Evolutionary conservation across 2,113 vertebrate genomes (phyloP).

Genomic region (Zingel zingel): DNA sequence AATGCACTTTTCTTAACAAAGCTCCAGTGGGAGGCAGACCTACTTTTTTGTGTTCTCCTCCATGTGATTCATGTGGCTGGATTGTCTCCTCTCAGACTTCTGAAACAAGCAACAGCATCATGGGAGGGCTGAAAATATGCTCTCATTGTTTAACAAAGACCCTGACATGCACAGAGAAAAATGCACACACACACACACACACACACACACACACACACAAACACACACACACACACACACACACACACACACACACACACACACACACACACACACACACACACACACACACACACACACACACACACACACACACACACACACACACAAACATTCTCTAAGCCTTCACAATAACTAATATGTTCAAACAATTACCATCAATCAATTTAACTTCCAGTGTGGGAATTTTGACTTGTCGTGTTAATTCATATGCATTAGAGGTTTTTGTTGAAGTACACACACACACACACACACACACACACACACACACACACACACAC

Average conservation of each 20-base stretch:
- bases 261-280: slow-evolving; percentile 48
- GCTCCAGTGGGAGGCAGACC: slow-evolving; percentile 73
- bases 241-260: slow-evolving; percentile 85
- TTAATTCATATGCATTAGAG: neutral
- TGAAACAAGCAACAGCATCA: slow-evolving; percentile 74
- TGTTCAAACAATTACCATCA: neutral
- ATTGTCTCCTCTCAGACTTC: slow-evolving; percentile 83
- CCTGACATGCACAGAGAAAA: neutral
- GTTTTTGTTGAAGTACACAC: neutral
- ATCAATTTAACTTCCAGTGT: neutral
- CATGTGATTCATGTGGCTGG: slow-evolving; percentile 82
- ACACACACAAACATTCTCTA: slow-evolving; percentile 73
- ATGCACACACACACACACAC: slow-evolving; percentile 77
- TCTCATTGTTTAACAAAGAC: slow-evolving; percentile 19
- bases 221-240: slow-evolving; percentile 84
- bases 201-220: slow-evolving; percentile 85
- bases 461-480: neutral
- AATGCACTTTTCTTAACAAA: slow-evolving; percentile 44
- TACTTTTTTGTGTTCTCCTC: slow-evolving; percentile 93
- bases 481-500: slow-evolving; percentile 33
- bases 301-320: slow-evolving; percentile 74
- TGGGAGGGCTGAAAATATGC: slow-evolving; percentile 34
- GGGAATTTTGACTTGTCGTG: neutral
- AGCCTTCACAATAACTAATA: neutral
- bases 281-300: too few relatives aligned